These are phyloP conservation scores for Epiblema foenella DNA, from an alignment of 2,888 invertebrate species.

Conservation along the genomic window DNA sequence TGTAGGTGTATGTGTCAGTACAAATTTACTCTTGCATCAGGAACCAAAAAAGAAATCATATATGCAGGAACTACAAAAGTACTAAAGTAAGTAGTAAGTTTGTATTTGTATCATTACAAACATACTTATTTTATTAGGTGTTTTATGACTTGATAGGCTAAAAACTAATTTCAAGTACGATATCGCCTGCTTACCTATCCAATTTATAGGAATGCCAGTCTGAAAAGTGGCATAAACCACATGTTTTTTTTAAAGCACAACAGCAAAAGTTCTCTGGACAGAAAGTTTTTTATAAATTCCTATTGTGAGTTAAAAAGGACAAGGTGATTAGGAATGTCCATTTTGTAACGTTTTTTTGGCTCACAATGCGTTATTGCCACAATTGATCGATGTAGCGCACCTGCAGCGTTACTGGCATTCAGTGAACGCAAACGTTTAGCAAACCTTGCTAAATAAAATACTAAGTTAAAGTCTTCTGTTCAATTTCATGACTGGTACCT, in stretches of 20 bases:
- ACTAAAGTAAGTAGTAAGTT: too few species aligned
- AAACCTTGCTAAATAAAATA: neutral
- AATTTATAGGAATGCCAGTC: neutral
- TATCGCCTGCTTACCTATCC: neutral
- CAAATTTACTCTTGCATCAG: too few species aligned
- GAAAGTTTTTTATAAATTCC: constrained; percentile 60
- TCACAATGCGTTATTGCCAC: constrained; percentile 67
- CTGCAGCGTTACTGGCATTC: constrained; percentile 58
- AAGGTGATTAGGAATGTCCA: constrained; percentile 80
- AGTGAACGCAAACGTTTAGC: neutral
- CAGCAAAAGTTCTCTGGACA: constrained; percentile 1
- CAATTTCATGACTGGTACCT: neutral
- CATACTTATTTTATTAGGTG: too few species aligned
- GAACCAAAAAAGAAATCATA: too few species aligned
- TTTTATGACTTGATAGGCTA: too few species aligned
- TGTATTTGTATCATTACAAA: too few species aligned
- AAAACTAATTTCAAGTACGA: too few species aligned
- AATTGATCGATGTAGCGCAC: constrained; percentile 75
- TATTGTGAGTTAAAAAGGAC: constrained; percentile 75
- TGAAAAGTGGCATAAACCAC: neutral
- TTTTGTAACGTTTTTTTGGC: constrained; percentile 73
- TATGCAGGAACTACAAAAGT: too few species aligned
- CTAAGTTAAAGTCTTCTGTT: neutral
- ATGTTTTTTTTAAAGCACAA: constrained; percentile 11
- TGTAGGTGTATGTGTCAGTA: too few species aligned